A percentile compares a stretch with the other conserved stretches of the same genome.
Conservation (phyloP, 35 echinoderm and acorn worm genomes). For the Amphiura filiformis region DNA sequence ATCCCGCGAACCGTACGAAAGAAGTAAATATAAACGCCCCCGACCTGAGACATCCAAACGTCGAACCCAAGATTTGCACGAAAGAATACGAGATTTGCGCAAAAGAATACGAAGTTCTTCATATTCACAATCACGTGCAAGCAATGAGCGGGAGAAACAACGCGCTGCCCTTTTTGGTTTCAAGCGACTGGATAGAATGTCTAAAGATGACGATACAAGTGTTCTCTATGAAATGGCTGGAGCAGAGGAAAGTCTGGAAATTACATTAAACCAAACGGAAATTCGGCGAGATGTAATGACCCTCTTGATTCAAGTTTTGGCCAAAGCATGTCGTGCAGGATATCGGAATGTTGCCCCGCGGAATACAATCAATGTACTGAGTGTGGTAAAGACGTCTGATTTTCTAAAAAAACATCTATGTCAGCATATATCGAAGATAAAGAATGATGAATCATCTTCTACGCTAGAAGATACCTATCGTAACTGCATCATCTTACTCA, state of each 20-base stretch:
- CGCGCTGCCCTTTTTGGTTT: neutral
- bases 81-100: too few relatives aligned
- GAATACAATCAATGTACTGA: slow-evolving; percentile 27
- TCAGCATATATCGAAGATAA: slow-evolving; percentile 22
- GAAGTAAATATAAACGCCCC: too few relatives aligned
- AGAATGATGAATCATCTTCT: neutral
- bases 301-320: neutral
- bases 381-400: slow-evolving; percentile 27
- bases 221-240: neutral
- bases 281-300: neutral
- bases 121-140: too few relatives aligned
- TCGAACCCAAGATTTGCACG: too few relatives aligned
- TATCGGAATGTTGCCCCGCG: neutral
- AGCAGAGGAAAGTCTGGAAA: neutral
- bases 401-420: slow-evolving; percentile 54
- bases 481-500: slow-evolving; percentile 6
- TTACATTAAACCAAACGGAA: neutral
- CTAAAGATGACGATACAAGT: neutral
- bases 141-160: too few relatives aligned
- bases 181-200: neutral
- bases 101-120: too few relatives aligned
- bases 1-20: too few relatives aligned
- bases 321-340: neutral
- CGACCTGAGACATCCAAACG: too few relatives aligned
- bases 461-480: slow-evolving; percentile 29